Evolutionary conservation across 2,888 invertebrate genomes (phyloP).

Genomic region (Epiblema foenella): DNA sequence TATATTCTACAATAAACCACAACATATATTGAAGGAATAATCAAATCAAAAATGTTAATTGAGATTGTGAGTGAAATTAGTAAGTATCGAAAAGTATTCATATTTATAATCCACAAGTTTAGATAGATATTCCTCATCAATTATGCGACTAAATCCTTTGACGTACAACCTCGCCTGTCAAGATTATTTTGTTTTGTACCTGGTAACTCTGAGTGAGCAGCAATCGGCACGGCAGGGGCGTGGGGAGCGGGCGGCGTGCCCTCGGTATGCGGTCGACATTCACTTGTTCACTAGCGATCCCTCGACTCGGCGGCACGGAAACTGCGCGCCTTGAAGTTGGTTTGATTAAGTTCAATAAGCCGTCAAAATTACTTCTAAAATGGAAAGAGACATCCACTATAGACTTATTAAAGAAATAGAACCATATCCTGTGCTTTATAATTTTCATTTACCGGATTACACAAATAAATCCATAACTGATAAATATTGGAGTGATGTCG

Average conservation of each 20-base stretch:
- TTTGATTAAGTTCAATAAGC: background rate
- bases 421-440: background rate
- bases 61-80: too few relatives aligned
- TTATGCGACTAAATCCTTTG: too few relatives aligned
- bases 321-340: background rate
- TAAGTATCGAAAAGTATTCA: too few relatives aligned
- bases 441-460: constrained; percentile 11
- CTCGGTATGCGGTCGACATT: constrained; percentile 11
- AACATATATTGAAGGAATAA: too few relatives aligned
- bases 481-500: background rate
- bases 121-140: too few relatives aligned
- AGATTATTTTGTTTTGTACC: background rate
- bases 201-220: background rate
- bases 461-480: background rate
- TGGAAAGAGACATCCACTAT: constrained; percentile 3
- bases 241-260: constrained; percentile 6
- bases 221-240: background rate
- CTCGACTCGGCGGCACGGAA: constrained; percentile 1
- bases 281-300: background rate
- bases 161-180: background rate
- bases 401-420: constrained; percentile 8
- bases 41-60: too few relatives aligned
- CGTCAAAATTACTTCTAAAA: background rate
- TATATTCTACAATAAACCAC: too few relatives aligned
- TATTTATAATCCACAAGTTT: too few relatives aligned